Percentiles rank a stretch among this genome's conserved stretches.
phyloP scores from a whole-genome alignment of 2,113 vertebrate genomes.

The Periophthalmus modestus region DNA sequence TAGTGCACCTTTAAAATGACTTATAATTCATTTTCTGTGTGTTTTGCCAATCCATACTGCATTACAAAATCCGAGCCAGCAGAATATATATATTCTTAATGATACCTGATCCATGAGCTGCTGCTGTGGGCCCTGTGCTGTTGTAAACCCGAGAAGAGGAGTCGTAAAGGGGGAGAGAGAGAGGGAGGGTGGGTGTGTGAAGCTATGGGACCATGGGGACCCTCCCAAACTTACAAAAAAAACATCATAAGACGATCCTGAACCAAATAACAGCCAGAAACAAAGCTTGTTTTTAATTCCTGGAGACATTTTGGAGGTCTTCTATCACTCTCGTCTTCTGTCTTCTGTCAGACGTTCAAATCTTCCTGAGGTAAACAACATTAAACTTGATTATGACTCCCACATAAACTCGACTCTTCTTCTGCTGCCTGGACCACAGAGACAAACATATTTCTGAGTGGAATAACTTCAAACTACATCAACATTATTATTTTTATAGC shows the following conservation, averaged over 20 bases:
- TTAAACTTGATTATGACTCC: slow-evolving; percentile 6
- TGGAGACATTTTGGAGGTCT: slow-evolving; percentile 47
- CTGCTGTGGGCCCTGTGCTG: not conserved
- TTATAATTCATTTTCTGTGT: not conserved
- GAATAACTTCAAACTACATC: not conserved
- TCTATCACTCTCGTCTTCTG: slow-evolving; percentile 18
- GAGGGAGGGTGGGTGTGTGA: slow-evolving; percentile 19
- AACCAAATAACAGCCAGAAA: slow-evolving; percentile 39
- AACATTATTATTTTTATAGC: not conserved
- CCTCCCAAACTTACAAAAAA: slow-evolving; percentile 9
- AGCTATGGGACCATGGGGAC: slow-evolving; percentile 19
- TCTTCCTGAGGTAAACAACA: slow-evolving; percentile 19
- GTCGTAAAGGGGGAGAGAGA: slow-evolving; percentile 16
- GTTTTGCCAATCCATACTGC: not conserved
- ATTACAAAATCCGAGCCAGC: not conserved
- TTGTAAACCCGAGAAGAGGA: not conserved
- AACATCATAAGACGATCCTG: slow-evolving; percentile 5
- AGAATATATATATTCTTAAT: not conserved
- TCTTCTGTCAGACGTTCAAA: slow-evolving; percentile 19
- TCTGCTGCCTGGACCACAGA: not conserved
- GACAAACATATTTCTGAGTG: not conserved
- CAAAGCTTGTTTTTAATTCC: slow-evolving; percentile 42
- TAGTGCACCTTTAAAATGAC: not conserved
- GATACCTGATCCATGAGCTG: not conserved
- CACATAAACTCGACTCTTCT: not conserved